Percentiles rank a stretch among this genome's conserved stretches.
These are phyloP conservation scores for Epizoanthus fatuus DNA, from an alignment of 92 coral and sea anemone species.

Conservation along the genomic window DNA sequence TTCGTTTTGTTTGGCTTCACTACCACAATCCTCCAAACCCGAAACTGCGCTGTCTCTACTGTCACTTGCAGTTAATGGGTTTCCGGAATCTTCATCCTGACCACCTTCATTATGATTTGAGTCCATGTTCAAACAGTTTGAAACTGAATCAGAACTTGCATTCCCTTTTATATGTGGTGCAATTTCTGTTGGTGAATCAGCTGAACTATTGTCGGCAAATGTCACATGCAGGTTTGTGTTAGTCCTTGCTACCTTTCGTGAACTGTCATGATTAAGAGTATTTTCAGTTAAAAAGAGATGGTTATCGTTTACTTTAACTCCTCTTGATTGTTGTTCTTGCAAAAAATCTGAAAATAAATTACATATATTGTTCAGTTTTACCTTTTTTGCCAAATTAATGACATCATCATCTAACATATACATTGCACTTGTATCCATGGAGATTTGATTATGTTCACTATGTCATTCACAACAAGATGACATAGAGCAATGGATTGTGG, in stretches of 20 bases:
- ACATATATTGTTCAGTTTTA: neutral
- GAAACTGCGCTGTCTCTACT: neutral
- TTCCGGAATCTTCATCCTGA: neutral
- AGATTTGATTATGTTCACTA: too few relatives aligned
- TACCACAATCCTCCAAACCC: neutral
- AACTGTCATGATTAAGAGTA: neutral
- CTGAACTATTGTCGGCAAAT: neutral
- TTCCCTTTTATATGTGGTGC: neutral
- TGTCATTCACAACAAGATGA: too few relatives aligned
- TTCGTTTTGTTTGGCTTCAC: constrained; percentile 44
- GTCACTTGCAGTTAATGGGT: neutral
- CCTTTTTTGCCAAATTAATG: too few relatives aligned
- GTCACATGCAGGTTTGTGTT: neutral
- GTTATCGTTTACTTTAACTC: constrained; percentile 11
- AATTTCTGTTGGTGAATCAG: neutral
- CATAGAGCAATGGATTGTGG: constrained; percentile 20
- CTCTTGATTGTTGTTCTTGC: constrained; percentile 19
- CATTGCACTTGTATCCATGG: too few relatives aligned
- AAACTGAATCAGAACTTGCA: neutral
- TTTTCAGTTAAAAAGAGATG: neutral
- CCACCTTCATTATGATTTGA: neutral
- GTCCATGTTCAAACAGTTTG: neutral
- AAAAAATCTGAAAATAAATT: constrained; percentile 23
- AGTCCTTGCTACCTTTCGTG: neutral
- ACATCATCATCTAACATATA: too few relatives aligned